Base-by-base conservation (phyloP, 1,140 invertebrate genomes). In the Aporrectodea caliginosa region DNA sequence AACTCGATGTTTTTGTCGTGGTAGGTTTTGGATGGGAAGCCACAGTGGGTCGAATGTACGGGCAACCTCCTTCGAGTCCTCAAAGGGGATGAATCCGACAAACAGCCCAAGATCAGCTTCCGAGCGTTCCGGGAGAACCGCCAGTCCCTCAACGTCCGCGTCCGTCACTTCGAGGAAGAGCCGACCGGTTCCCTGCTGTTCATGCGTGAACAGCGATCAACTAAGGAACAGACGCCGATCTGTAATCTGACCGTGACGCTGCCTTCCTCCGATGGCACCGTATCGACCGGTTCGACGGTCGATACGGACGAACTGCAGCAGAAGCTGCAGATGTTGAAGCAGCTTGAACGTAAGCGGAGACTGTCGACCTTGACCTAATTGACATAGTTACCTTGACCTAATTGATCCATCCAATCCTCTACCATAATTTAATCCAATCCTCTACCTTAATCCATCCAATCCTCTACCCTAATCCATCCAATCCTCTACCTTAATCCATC, bases 71-170 rank as follows among this genome's bases (percentile, higher is more conserved):
- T 98, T 43, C 97, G 98, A 22, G 93, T 99, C 1, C 98, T 96
- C 1, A 99, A 99, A 87, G 98, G 96, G 34, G 97, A 97, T 0
- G 95, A 97, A 6, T 16, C 43, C 16, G 75, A 76, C 0, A 96
- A 98, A 85, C 98, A 99, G 85, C 90, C 98, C n/a, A 93, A 94
- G 83, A 92, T 99, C 82, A 94, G 94, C 29, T 99, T 99, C 88
- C 92, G 93, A 86, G 96, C 97, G n/a, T 99, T 99, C 90, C 92
- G 94, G 82, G 98, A 99, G 88, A 99, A 99, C 90, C 91, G 98
- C 72, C 89, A 99, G 74, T 95, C 96, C 0, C 98, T 98, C 87
- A 94, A 93, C 22, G 94, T 97, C 0, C 93, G 96, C 84, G 93
- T 98, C 0, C 95, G 96, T 86, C 96, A 98, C 87, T 92, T 93